A percentile compares a stretch with the other conserved stretches of the same genome.
phyloP scores from a whole-genome alignment of 1,140 invertebrate species.

The Dendroctonus valens region DNA sequence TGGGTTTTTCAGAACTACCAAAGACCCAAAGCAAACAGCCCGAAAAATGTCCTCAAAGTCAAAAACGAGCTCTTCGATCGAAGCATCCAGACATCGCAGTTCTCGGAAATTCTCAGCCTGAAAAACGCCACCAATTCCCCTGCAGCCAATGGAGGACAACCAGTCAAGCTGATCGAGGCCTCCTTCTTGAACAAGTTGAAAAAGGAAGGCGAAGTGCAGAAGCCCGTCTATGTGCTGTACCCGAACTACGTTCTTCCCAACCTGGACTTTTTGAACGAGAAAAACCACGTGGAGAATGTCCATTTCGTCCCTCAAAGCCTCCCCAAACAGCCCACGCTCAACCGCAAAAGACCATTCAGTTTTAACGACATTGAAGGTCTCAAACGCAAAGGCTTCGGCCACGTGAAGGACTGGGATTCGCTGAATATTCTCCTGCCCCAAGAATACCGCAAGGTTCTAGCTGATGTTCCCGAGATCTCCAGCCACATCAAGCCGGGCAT shows the following conservation, averaged over 20 bases:
- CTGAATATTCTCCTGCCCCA: constrained; percentile 79
- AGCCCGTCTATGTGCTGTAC: constrained; percentile 85
- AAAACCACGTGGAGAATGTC: constrained; percentile 56
- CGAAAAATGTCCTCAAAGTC: constrained; percentile 2
- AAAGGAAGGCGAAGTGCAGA: constrained; percentile 61
- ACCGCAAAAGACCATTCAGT: constrained; percentile 67
- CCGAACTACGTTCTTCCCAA: constrained; percentile 90
- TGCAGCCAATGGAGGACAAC: constrained; percentile 37
- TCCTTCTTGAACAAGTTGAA: constrained; percentile 66
- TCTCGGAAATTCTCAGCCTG: constrained; percentile 48
- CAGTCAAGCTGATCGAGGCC: constrained; percentile 60
- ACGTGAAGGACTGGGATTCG: constrained; percentile 89
- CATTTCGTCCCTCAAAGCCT: constrained; percentile 48
- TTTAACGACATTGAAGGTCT: constrained; percentile 80
- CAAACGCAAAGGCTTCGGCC: constrained; percentile 74
- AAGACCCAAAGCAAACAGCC: no score
- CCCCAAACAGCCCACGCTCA: constrained; percentile 42
- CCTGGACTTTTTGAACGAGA: constrained; percentile 75
- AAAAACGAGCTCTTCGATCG: constrained; percentile 60
- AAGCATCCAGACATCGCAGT: constrained; percentile 68
- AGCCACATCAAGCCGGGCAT: constrained; percentile 57
- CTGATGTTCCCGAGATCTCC: constrained; percentile 73
- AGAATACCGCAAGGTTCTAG: constrained; percentile 72
- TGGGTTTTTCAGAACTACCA: no score
- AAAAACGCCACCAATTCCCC: constrained; percentile 39